phyloP scores from a whole-genome alignment of 2,113 vertebrate genomes.

The Gavialis gangeticus region DNA sequence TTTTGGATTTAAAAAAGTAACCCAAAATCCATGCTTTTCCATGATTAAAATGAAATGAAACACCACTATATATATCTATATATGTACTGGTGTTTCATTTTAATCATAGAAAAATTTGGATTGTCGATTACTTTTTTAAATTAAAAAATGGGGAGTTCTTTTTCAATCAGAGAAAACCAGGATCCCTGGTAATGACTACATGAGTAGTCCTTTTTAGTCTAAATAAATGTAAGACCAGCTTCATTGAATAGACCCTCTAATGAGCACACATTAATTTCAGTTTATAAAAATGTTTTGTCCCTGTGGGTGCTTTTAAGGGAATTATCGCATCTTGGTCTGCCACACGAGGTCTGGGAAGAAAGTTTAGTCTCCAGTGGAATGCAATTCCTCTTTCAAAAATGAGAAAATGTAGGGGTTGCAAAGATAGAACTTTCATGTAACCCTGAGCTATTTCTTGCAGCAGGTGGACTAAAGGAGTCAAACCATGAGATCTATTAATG shows the following conservation, averaged over 20 bases:
- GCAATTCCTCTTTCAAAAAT: constrained; percentile 7
- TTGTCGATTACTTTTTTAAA: too few species aligned
- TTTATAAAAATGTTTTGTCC: not conserved
- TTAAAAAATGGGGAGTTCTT: too few species aligned
- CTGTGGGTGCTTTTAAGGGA: not conserved
- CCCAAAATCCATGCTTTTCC: too few species aligned
- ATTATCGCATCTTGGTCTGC: not conserved
- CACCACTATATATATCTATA: too few species aligned
- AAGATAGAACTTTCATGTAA: not conserved
- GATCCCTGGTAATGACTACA: too few species aligned
- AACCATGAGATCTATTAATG: not conserved
- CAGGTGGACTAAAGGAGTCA: constrained; percentile 27
- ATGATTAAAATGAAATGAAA: too few species aligned
- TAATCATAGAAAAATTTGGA: too few species aligned
- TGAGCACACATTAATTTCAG: not conserved
- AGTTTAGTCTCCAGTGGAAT: not conserved
- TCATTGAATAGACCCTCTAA: not conserved
- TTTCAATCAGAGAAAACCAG: too few species aligned
- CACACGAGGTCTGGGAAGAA: not conserved
- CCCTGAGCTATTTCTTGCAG: constrained; percentile 26
- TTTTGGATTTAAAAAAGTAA: too few species aligned
- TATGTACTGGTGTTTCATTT: too few species aligned
- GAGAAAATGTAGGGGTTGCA: constrained; percentile 39
- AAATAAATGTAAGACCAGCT: not conserved
- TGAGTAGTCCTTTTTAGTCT: not conserved